Percentiles rank a stretch among this genome's conserved stretches.
Evolutionary conservation across 2,888 invertebrate species (phyloP).

Genomic region (Phaedon cochleariae): DNA sequence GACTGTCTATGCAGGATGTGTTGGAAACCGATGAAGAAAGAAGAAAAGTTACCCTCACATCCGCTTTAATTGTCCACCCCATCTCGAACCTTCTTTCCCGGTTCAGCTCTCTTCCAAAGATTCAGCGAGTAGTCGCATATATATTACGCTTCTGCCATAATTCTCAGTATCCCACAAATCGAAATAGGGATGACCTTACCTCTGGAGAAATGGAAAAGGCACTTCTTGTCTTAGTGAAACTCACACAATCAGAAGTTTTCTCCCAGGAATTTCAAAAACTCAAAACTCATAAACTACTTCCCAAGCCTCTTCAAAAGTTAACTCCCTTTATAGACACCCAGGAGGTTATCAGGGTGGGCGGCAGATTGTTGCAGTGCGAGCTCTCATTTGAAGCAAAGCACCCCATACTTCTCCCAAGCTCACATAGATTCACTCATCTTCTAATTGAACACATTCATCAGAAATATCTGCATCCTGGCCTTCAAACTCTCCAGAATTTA

Average conservation of each 20-base stretch:
- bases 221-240: neutral
- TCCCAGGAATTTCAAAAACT: neutral
- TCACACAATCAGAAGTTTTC: neutral
- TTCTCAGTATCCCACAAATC: neutral
- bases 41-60: neutral
- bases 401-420: neutral
- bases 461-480: neutral
- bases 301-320: neutral
- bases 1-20: neutral
- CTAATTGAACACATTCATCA: neutral
- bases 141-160: no score
- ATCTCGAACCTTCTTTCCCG: no score
- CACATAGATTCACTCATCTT: neutral
- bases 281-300: neutral
- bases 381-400: neutral
- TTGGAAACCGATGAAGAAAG: neutral
- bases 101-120: no score
- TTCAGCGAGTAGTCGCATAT: no score
- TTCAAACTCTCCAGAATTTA: neutral
- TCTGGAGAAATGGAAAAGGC: neutral
- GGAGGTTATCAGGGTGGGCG: neutral
- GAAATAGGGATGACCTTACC: neutral
- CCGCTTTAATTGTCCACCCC: no score
- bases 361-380: neutral
- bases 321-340: neutral